phyloP scores from a whole-genome alignment of 2,888 invertebrate species.

The Leucozona laternaria region DNA sequence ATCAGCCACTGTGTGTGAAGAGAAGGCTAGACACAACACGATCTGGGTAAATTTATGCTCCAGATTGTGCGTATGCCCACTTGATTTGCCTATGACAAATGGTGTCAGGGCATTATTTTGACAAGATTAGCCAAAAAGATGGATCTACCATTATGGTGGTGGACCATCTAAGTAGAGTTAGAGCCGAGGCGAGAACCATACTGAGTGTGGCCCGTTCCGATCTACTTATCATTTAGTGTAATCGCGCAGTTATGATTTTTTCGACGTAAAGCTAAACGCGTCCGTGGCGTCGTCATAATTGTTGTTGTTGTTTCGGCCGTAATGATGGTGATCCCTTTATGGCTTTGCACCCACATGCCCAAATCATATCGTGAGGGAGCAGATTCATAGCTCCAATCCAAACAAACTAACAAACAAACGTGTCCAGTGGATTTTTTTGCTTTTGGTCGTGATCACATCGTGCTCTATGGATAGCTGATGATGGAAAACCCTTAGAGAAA shows the following conservation, averaged over 20 bases:
- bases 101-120: constrained; percentile 69
- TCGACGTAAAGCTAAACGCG: constrained; percentile 40
- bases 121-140: constrained; percentile 74
- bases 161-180: constrained; percentile 4
- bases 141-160: constrained; percentile 41
- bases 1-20: constrained; percentile 31
- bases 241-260: constrained; percentile 72
- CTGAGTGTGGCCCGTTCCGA: constrained; percentile 65
- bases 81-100: constrained; percentile 72
- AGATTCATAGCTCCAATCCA: constrained; percentile 54
- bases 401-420: constrained; percentile 45
- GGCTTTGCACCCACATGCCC: constrained; percentile 73
- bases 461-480: constrained; percentile 57
- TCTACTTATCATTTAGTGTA: constrained; percentile 75
- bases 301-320: constrained; percentile 18
- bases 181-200: too few relatives aligned
- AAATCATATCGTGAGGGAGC: constrained; percentile 67
- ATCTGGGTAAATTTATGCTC: constrained; percentile 62
- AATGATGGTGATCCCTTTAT: constrained; percentile 75
- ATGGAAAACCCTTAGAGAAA: constrained; percentile 68
- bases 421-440: constrained; percentile 59
- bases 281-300: neutral
- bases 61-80: constrained; percentile 71
- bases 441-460: constrained; percentile 61
- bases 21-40: neutral